Conservation (phyloP, 2,797 vertebrate species). For the Galagoides demidoff region DNA sequence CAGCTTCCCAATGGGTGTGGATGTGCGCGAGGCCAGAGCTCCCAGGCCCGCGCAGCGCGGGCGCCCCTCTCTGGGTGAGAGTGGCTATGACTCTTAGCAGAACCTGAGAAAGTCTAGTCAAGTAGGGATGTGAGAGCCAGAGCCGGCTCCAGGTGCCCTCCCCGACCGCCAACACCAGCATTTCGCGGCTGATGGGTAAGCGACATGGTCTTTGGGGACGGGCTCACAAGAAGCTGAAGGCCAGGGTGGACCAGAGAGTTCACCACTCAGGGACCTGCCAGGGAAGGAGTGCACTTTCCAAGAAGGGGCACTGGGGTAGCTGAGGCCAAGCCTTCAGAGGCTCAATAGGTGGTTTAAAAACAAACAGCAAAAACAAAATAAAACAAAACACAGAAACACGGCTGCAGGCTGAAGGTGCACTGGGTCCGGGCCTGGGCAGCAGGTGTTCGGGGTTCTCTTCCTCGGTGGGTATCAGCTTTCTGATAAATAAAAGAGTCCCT, state of each 20-base stretch:
- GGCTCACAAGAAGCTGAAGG: neutral
- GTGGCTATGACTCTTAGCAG: constrained; percentile 89
- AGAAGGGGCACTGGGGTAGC: neutral
- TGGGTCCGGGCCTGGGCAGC: constrained; percentile 51
- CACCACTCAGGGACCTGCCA: neutral
- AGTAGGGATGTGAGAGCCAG: constrained; percentile 36
- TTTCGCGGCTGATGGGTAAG: neutral
- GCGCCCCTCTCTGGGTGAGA: constrained; percentile 96
- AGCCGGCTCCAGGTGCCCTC: neutral
- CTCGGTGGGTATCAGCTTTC: neutral
- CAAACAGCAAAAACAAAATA: neutral
- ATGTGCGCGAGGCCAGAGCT: constrained; percentile 47
- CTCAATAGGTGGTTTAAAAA: constrained; percentile 60
- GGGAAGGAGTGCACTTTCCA: constrained; percentile 18
- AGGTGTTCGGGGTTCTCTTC: constrained; percentile 63
- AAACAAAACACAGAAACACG: neutral
- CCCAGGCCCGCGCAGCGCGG: constrained; percentile 86
- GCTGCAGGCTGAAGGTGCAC: neutral
- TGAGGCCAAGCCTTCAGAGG: constrained; percentile 28
- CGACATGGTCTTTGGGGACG: neutral
- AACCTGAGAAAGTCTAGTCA: constrained; percentile 34
- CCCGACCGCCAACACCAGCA: neutral
- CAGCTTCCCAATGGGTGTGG: constrained; percentile 68
- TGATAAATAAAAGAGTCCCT: neutral
- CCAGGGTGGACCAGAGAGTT: neutral